These are phyloP conservation scores for Exocentrus adspersus DNA, from an alignment of 2,888 invertebrate species.

Conservation along the genomic window DNA sequence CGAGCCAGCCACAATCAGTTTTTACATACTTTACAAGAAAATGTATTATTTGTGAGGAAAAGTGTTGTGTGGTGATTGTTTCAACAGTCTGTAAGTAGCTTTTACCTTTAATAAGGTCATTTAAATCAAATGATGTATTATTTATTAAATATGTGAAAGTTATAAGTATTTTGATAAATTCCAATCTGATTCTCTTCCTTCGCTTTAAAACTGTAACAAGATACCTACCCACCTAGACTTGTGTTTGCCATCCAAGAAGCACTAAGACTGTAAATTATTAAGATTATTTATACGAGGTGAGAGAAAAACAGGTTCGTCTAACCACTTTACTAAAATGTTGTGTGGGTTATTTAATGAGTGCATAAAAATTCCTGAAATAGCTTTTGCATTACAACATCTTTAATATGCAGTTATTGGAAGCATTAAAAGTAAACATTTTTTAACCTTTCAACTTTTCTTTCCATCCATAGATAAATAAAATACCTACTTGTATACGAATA, in stretches of 20 bases:
- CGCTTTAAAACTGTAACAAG: conserved; percentile 18
- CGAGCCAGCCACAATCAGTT: conserved; percentile 28
- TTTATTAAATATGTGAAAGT: conserved; percentile 38
- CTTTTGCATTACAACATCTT: conserved; percentile 43
- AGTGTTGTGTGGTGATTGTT: conserved; percentile 41
- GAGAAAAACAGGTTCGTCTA: conserved; percentile 4
- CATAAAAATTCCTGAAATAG: conserved; percentile 46
- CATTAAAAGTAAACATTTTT: conserved; percentile 39
- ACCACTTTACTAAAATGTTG: conserved; percentile 26
- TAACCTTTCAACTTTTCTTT: conserved; percentile 41
- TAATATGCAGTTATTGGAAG: conserved; percentile 39
- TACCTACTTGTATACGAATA: too few relatives aligned
- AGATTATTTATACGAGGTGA: neutral
- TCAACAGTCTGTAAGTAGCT: conserved; percentile 52
- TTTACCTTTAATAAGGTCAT: conserved; percentile 8
- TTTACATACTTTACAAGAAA: conserved; percentile 30
- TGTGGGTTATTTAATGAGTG: conserved; percentile 34
- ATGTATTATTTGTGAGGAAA: conserved; percentile 32
- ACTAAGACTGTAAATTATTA: neutral
- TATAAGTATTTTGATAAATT: conserved; percentile 48
- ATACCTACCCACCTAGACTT: conserved; percentile 2
- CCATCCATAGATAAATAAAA: too few relatives aligned
- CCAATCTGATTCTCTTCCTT: conserved; percentile 46
- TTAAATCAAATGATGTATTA: conserved; percentile 2
- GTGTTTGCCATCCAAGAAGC: neutral